Evolutionary conservation across 1,140 invertebrate species (phyloP).

Genomic region (Drosophila mojavensis): DNA sequence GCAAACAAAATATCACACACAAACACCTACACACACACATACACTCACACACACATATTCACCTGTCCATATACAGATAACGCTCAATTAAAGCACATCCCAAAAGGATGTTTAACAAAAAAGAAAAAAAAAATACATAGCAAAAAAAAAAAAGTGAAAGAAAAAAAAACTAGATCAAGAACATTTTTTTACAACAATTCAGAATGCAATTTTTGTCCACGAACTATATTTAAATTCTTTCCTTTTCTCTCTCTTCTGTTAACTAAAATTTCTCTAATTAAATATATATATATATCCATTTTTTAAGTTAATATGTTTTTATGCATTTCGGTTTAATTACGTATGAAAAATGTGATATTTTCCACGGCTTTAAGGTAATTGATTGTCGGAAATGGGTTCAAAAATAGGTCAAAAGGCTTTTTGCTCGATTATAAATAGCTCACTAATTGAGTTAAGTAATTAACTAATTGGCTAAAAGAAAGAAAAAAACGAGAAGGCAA

Average conservation of each 20-base stretch:
- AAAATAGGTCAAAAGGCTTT: slow-evolving; percentile 3
- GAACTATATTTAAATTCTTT: slow-evolving; percentile 1
- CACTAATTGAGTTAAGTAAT: slow-evolving; percentile 46
- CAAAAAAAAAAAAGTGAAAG: slow-evolving; percentile 26
- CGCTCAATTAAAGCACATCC: slow-evolving; percentile 37
- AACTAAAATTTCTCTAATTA: slow-evolving; percentile 30
- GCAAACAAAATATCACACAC: slow-evolving; percentile 42
- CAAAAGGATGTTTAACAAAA: slow-evolving; percentile 43
- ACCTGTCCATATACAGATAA: slow-evolving; percentile 56
- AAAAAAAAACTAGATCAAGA: slow-evolving; percentile 39
- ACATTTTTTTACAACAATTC: slow-evolving; percentile 73
- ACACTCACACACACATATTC: slow-evolving; percentile 38
- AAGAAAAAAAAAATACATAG: too few relatives aligned
- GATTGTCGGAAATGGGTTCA: slow-evolving; percentile 15
- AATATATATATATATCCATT: slow-evolving; percentile 36
- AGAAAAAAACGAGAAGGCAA: neutral
- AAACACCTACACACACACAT: slow-evolving; percentile 24
- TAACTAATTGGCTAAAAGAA: slow-evolving; percentile 36
- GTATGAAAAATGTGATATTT: slow-evolving; percentile 62
- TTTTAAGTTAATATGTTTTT: slow-evolving; percentile 25
- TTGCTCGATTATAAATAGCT: neutral
- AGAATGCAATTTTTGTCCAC: slow-evolving; percentile 66
- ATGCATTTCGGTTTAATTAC: slow-evolving; percentile 28
- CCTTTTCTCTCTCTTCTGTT: slow-evolving; percentile 18
- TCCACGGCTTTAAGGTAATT: slow-evolving; percentile 47